These are phyloP conservation scores for Helicoverpa assulta DNA, from an alignment of 2,888 invertebrate genomes.

Conservation along the genomic window DNA sequence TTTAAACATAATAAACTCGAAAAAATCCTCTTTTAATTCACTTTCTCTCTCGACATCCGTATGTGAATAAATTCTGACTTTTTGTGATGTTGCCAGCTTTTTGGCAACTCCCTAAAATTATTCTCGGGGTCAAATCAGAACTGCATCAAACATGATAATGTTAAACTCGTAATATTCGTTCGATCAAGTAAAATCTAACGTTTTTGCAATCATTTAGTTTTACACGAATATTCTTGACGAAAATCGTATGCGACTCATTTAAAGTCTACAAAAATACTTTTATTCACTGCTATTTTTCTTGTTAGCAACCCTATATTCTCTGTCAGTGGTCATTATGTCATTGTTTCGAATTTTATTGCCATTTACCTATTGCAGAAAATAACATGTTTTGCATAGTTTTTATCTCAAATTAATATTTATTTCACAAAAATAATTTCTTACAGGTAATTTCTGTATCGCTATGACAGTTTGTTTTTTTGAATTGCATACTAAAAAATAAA, in stretches of 20 bases:
- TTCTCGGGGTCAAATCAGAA: neutral
- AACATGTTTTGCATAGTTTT: no score
- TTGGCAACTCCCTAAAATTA: neutral
- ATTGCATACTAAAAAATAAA: no score
- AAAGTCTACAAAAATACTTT: neutral
- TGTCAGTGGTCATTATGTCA: constrained; percentile 8
- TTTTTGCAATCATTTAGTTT: neutral
- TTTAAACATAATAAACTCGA: constrained; percentile 67
- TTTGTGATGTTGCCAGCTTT: constrained; percentile 52
- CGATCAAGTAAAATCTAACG: neutral
- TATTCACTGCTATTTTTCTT: neutral
- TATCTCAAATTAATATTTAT: no score
- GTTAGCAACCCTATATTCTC: constrained; percentile 22
- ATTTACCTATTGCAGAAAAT: no score
- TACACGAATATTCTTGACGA: neutral
- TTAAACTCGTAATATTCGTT: neutral
- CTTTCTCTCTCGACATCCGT: constrained; percentile 82
- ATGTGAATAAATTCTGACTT: constrained; percentile 66
- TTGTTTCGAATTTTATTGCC: neutral
- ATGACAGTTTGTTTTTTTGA: no score
- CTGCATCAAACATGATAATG: neutral
- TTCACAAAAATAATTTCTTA: no score
- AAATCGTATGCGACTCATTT: neutral
- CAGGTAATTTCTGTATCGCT: no score
- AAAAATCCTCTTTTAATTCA: constrained; percentile 72